Evolutionary conservation across 2,797 vertebrate genomes (phyloP).

Genomic region (Lemur catta): DNA sequence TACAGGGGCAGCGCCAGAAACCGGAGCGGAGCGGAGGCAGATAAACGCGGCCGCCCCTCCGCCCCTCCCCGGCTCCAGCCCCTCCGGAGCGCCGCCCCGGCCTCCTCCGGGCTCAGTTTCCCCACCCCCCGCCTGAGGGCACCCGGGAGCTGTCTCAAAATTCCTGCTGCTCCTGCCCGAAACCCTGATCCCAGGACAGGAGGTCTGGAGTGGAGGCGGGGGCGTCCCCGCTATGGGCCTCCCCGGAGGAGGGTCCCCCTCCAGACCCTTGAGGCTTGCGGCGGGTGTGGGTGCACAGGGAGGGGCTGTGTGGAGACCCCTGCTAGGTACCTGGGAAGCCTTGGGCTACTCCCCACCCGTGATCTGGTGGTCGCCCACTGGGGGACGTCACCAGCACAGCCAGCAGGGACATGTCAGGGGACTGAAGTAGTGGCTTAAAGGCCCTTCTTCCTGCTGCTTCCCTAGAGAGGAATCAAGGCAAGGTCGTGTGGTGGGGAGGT

Average conservation of each 20-base stretch:
- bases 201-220: not conserved
- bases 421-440: no score
- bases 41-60: not conserved
- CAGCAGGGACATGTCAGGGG: no score
- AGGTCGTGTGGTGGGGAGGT: not conserved
- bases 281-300: not conserved
- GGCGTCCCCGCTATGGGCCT: not conserved
- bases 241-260: not conserved
- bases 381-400: no score
- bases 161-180: not conserved
- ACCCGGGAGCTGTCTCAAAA: accelerated
- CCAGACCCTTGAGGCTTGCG: not conserved
- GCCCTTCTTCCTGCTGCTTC: accelerated
- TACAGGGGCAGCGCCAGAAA: slow-evolving; percentile 54
- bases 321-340: not conserved
- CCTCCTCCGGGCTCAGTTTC: not conserved
- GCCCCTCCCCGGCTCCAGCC: slow-evolving; percentile 11
- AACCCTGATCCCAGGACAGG: accelerated
- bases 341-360: not conserved
- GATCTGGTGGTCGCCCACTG: not conserved
- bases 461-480: not conserved
- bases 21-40: not conserved
- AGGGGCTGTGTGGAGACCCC: not conserved
- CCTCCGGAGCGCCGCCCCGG: not conserved
- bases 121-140: not conserved